A percentile compares a stretch with the other conserved stretches of the same genome.
phyloP scores from a whole-genome alignment of 1,140 invertebrate species.

The Metaphire vulgaris region DNA sequence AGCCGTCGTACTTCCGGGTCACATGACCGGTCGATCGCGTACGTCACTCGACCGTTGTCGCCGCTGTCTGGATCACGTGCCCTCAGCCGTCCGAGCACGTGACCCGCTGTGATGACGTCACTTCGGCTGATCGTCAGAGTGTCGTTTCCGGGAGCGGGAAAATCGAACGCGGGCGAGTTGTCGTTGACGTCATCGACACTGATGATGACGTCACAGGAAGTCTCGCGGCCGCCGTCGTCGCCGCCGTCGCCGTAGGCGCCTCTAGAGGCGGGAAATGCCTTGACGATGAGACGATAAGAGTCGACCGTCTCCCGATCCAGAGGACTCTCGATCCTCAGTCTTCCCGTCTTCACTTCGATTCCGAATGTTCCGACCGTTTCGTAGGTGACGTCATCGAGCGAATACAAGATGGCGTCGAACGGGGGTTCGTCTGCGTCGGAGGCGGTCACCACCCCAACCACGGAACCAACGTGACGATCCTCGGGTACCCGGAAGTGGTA shows the following conservation, averaged over 20 bases:
- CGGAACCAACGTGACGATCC: not conserved
- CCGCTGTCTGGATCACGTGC: constrained; percentile 49
- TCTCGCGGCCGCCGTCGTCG: constrained; percentile 25
- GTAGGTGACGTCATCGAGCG: constrained; percentile 1
- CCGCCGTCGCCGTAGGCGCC: constrained; percentile 62
- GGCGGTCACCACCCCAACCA: not conserved
- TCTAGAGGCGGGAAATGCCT: constrained; percentile 44
- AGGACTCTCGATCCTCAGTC: not conserved
- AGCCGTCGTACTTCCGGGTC: not conserved
- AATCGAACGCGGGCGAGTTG: constrained; percentile 41
- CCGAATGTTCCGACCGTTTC: not conserved
- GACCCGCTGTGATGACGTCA: constrained; percentile 10
- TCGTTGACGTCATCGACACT: constrained; percentile 45
- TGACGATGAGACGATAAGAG: constrained; percentile 17
- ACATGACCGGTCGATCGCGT: constrained; percentile 3
- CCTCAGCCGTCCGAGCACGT: constrained; percentile 61
- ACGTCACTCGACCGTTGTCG: constrained; percentile 49
- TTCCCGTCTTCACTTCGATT: constrained; percentile 1
- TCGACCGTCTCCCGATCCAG: constrained; percentile 26
- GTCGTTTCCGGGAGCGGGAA: constrained; percentile 38
- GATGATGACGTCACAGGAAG: constrained; percentile 43
- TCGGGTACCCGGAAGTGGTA: constrained; percentile 16
- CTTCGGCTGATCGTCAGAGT: constrained; percentile 30
- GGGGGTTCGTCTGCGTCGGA: constrained; percentile 18
- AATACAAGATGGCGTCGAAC: constrained; percentile 17